phyloP scores from a whole-genome alignment of 2,888 invertebrate species.

The Pseudanteris insignis region DNA sequence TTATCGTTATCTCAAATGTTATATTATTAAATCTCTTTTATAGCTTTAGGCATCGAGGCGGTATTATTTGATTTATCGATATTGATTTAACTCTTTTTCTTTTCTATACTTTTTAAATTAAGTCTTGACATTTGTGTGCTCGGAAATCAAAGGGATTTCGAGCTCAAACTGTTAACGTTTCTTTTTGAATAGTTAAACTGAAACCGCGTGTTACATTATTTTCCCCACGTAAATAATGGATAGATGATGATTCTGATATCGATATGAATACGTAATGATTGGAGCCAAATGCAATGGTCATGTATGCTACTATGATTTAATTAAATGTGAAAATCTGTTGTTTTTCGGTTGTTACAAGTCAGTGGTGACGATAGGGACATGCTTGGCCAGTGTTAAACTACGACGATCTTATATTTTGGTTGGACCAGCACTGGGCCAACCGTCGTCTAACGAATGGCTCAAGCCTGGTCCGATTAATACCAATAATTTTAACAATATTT shows the following conservation, averaged over 20 bases:
- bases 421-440: too few relatives aligned
- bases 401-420: too few relatives aligned
- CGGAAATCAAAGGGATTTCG: too few relatives aligned
- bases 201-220: neutral
- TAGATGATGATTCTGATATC: constrained; percentile 27
- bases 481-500: too few relatives aligned
- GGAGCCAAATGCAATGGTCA: constrained; percentile 40
- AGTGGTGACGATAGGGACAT: too few relatives aligned
- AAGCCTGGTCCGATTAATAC: too few relatives aligned
- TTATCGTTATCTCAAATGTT: constrained; percentile 3
- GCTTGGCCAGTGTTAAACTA: too few relatives aligned
- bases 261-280: constrained; percentile 29
- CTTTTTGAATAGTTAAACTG: neutral
- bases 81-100: neutral
- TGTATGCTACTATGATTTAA: constrained; percentile 37
- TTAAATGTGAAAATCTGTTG: constrained; percentile 32
- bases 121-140: too few relatives aligned
- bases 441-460: too few relatives aligned
- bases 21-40: too few relatives aligned
- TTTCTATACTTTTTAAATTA: neutral
- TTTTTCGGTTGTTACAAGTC: too few relatives aligned
- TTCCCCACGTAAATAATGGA: constrained; percentile 15
- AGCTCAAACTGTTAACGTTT: neutral
- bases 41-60: constrained; percentile 34
- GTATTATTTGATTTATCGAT: neutral